Evolutionary conservation across 2,797 vertebrate genomes (phyloP).

Genomic region (Bufotes viridis): DNA sequence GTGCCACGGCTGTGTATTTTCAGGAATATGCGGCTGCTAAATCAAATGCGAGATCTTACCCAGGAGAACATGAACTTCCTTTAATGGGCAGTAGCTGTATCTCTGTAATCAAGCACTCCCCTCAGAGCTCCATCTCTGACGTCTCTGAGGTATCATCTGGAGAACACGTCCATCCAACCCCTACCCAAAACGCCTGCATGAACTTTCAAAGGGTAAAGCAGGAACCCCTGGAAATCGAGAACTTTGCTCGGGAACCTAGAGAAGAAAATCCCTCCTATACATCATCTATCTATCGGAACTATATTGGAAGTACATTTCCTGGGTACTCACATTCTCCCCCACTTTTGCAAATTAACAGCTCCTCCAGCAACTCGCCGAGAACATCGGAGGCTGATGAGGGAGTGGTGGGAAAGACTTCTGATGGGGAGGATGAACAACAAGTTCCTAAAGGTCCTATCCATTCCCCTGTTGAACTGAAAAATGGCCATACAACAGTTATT

Average conservation of each 20-base stretch:
- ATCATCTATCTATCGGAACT: conserved; percentile 81
- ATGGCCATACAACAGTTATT: conserved; percentile 80
- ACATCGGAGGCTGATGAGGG: conserved; percentile 89
- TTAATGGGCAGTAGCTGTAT: conserved; percentile 84
- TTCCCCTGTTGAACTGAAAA: conserved; percentile 82
- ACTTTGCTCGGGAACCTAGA: conserved; percentile 74
- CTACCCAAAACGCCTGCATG: conserved; percentile 72
- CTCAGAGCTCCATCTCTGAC: conserved; percentile 82
- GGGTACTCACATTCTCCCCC: conserved; percentile 84
- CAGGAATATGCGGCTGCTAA: conserved; percentile 80
- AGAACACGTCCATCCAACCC: conserved; percentile 72
- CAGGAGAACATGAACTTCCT: conserved; percentile 77
- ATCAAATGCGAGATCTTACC: conserved; percentile 72
- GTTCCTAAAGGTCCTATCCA: conserved; percentile 89
- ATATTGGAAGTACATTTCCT: conserved; percentile 76
- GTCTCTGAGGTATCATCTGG: conserved; percentile 76
- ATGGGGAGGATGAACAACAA: conserved; percentile 95
- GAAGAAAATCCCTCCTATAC: conserved; percentile 80
- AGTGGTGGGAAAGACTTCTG: conserved; percentile 86
- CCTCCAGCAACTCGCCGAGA: conserved; percentile 89
- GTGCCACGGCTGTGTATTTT: conserved; percentile 77
- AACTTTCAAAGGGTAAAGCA: conserved; percentile 84
- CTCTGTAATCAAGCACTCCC: conserved; percentile 95
- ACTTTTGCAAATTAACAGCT: conserved; percentile 82
- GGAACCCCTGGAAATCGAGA: conserved; percentile 81